Evolutionary conservation across 2,113 vertebrate species (phyloP).

Genomic region (Brachyhypopomus occidentalis): DNA sequence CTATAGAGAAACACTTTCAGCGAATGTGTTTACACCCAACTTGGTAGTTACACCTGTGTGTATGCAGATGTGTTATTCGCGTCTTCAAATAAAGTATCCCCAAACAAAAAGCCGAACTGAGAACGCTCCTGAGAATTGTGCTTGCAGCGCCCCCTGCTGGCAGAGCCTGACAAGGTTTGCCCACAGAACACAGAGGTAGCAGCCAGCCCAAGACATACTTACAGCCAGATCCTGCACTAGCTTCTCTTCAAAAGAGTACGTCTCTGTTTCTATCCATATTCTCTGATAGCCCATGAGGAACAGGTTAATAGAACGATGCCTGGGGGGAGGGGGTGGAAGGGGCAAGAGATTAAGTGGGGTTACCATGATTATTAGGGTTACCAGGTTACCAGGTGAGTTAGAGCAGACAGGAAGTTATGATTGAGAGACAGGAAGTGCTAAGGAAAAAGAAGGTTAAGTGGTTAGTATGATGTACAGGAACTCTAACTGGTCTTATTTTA

Average conservation of each 20-base stretch:
- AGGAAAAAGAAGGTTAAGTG: constrained; percentile 73
- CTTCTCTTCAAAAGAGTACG: constrained; percentile 99
- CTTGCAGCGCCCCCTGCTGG: constrained; percentile 41
- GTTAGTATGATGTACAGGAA: constrained; percentile 81
- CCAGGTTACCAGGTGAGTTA: constrained; percentile 66
- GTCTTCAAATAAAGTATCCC: neutral
- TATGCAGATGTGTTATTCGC: too few species aligned
- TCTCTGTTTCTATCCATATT: constrained; percentile 99
- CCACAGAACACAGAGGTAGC: constrained; percentile 44
- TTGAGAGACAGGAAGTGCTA: constrained; percentile 44
- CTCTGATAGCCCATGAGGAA: constrained; percentile 99
- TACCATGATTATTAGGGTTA: constrained; percentile 71
- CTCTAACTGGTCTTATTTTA: constrained; percentile 78
- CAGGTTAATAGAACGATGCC: constrained; percentile 99
- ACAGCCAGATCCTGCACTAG: constrained; percentile 99
- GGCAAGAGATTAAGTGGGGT: constrained; percentile 85
- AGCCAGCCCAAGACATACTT: constrained; percentile 81
- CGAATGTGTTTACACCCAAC: too few species aligned
- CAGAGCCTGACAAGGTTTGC: neutral
- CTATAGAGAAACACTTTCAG: too few species aligned
- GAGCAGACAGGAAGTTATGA: constrained; percentile 45
- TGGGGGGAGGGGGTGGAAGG: constrained; percentile 78
- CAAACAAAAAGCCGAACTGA: constrained; percentile 23
- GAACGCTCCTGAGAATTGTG: constrained; percentile 36
- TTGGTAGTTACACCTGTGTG: too few species aligned